phyloP scores from a whole-genome alignment of 2,113 vertebrate genomes.

The Halcyon senegalensis region DNA sequence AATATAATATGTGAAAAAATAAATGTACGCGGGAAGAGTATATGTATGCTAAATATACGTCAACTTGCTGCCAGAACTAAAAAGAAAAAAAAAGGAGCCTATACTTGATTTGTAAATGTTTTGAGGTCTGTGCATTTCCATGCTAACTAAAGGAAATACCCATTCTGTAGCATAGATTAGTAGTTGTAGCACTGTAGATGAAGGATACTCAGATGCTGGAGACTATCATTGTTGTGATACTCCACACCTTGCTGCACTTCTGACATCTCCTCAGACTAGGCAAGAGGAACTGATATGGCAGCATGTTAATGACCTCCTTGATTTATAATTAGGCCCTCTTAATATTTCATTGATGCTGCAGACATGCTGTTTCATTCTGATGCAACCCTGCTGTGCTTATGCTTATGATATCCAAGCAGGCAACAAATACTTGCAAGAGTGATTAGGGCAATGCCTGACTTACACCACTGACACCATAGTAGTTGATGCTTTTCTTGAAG shows the following conservation, averaged over 20 bases:
- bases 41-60: not conserved
- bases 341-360: not conserved
- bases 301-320: not conserved
- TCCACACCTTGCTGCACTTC: not conserved
- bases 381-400: not conserved
- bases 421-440: not conserved
- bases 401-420: not conserved
- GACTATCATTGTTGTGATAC: not conserved
- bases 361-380: not conserved
- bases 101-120: not conserved
- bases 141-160: not conserved
- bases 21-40: not conserved
- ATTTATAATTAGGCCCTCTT: not conserved
- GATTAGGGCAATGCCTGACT: not conserved
- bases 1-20: not conserved
- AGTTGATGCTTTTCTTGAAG: not conserved
- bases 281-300: not conserved
- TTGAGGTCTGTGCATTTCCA: not conserved
- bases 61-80: not conserved
- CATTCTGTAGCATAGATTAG: not conserved
- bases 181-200: not conserved
- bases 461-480: not conserved
- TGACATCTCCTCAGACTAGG: not conserved
- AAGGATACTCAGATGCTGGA: not conserved
- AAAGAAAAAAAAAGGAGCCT: not conserved